Evolutionary conservation across 35 echinoderm and acorn worm genomes (phyloP).

Genomic region (Lytechinus variegatus): DNA sequence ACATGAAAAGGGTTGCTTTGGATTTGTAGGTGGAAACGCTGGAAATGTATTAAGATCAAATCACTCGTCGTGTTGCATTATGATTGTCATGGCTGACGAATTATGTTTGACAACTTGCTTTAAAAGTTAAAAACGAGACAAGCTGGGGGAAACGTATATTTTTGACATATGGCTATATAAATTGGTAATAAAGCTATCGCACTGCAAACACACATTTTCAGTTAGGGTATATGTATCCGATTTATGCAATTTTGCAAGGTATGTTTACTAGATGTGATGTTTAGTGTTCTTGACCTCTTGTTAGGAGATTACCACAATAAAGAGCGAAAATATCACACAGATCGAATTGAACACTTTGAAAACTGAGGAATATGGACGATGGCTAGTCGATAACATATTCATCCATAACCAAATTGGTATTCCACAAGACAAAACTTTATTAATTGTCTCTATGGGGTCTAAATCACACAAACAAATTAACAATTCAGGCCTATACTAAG

Average conservation of each 20-base stretch:
- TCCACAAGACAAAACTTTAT: no score
- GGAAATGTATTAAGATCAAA: constrained; percentile 20
- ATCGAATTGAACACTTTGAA: background rate
- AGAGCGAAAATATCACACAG: background rate
- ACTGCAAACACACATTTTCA: background rate
- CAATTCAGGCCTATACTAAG: no score
- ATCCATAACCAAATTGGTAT: no score
- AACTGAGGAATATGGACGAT: no score
- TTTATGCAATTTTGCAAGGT: background rate
- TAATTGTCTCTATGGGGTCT: no score
- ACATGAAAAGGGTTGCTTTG: background rate
- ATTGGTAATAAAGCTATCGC: background rate
- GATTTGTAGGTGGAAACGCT: constrained; percentile 17
- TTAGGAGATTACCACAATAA: background rate
- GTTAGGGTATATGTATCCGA: background rate
- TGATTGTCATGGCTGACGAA: constrained; percentile 9
- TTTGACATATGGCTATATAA: background rate
- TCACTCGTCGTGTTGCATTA: background rate
- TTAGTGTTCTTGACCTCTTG: background rate
- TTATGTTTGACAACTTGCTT: constrained; percentile 3
- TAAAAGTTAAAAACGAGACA: background rate
- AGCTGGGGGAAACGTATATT: background rate
- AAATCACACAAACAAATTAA: no score
- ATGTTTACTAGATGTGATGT: background rate
- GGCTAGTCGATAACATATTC: no score